These are phyloP conservation scores for Scotopteryx bipunctaria DNA, from an alignment of 2,888 invertebrate genomes.

Conservation along the genomic window DNA sequence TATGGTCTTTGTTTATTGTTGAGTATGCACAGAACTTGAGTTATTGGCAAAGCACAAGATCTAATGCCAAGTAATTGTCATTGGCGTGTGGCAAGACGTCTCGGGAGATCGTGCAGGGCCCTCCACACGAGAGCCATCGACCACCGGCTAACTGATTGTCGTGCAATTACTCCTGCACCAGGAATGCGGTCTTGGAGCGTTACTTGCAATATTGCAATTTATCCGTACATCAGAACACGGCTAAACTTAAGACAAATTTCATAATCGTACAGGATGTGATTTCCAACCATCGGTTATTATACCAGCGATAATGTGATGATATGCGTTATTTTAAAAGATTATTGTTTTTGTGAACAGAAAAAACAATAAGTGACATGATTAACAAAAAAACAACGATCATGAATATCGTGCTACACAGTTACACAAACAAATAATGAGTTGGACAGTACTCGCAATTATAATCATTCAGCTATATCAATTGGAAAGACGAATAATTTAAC, in stretches of 20 bases:
- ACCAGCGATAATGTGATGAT: too few species aligned
- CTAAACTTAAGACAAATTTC: too few species aligned
- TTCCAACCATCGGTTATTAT: too few species aligned
- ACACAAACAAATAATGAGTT: conserved; percentile 4
- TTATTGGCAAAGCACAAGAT: conserved; percentile 8
- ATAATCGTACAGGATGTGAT: too few species aligned
- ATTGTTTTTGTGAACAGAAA: not conserved
- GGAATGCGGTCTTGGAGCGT: conserved; percentile 27
- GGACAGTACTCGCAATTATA: conserved; percentile 12
- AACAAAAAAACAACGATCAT: not conserved
- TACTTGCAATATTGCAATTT: conserved; percentile 18
- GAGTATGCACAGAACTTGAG: too few species aligned
- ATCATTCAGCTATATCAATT: conserved; percentile 19
- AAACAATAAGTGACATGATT: too few species aligned
- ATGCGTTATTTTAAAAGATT: too few species aligned
- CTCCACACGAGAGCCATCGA: conserved; percentile 31
- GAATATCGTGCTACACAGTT: not conserved
- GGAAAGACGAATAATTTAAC: conserved; percentile 25
- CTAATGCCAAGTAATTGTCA: conserved; percentile 20
- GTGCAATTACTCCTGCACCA: conserved; percentile 27
- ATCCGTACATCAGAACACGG: conserved; percentile 14
- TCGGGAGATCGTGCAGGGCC: conserved; percentile 27
- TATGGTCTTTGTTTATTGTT: too few species aligned
- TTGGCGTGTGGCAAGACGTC: conserved; percentile 25
- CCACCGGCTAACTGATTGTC: conserved; percentile 32